These are phyloP conservation scores for Bursaphelenchus mucronatus DNA, from an alignment of 1,140 invertebrate species.

Conservation along the genomic window DNA sequence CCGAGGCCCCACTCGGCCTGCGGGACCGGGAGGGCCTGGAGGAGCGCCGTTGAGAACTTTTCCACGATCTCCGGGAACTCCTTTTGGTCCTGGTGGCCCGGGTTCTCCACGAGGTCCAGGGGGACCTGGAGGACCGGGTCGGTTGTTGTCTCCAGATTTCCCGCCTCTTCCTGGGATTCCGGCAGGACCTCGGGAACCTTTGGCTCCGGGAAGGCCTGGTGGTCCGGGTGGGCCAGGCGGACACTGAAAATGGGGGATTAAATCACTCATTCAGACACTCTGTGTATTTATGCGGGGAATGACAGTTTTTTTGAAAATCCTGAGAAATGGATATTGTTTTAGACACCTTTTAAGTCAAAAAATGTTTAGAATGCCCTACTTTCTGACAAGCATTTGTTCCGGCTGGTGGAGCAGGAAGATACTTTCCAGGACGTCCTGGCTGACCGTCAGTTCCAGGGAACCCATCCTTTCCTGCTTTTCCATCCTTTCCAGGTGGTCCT, in stretches of 20 bases:
- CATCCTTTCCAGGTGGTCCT: constrained; percentile 38
- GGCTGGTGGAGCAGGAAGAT: constrained; percentile 51
- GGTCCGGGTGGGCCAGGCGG: constrained; percentile 47
- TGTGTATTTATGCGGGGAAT: not conserved
- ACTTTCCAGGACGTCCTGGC: constrained; percentile 48
- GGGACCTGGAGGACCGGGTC: constrained; percentile 49
- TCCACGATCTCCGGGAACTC: constrained; percentile 47
- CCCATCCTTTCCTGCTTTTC: constrained; percentile 30
- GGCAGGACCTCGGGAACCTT: constrained; percentile 38
- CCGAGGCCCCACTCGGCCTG: constrained; percentile 10
- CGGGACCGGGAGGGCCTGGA: constrained; percentile 45
- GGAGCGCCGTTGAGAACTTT: constrained; percentile 56
- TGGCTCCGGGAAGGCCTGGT: constrained; percentile 51
- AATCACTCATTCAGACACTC: not conserved
- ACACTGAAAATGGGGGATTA: constrained; percentile 38
- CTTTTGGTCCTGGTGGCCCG: constrained; percentile 44
- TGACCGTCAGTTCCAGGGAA: constrained; percentile 39
- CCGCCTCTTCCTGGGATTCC: constrained; percentile 44
- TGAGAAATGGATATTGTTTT: not conserved
- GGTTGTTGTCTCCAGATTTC: constrained; percentile 41
- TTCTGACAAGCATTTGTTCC: constrained; percentile 56
- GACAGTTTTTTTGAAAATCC: constrained; percentile 5
- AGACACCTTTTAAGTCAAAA: not conserved
- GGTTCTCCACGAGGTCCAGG: constrained; percentile 45
- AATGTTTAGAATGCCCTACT: constrained; percentile 7